Conservation (phyloP, 2,888 invertebrate genomes). For the Pyrocoelia pectoralis region DNA sequence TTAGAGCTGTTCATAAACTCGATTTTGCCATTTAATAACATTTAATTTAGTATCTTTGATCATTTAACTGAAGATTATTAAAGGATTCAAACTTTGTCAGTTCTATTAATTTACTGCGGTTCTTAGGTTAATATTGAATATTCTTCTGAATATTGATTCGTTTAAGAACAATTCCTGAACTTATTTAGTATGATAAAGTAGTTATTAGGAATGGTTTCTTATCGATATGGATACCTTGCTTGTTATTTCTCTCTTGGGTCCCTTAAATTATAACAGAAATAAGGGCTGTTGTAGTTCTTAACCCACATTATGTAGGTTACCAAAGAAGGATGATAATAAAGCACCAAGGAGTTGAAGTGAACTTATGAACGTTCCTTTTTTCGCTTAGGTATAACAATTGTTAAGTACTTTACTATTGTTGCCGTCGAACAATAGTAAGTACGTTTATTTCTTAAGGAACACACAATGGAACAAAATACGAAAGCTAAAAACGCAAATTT, state of each 20-base stretch:
- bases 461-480: too few species aligned
- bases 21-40: neutral
- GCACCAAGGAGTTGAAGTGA: neutral
- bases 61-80: neutral
- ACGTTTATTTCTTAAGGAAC: neutral
- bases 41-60: constrained; percentile 1
- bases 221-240: constrained; percentile 27
- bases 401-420: neutral
- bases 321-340: neutral
- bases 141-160: constrained; percentile 1
- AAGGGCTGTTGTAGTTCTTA: constrained; percentile 29
- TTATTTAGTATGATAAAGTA: constrained; percentile 8
- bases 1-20: neutral
- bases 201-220: constrained; percentile 11
- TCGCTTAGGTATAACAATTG: neutral
- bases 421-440: neutral
- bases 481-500: too few species aligned
- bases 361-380: neutral
- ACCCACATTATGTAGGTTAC: constrained; percentile 10
- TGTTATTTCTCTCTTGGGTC: constrained; percentile 20
- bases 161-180: neutral
- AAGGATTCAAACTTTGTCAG: neutral
- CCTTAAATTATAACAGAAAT: constrained; percentile 25
- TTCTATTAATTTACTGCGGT: neutral
- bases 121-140: neutral